Base-by-base conservation (phyloP, 2,797 vertebrate genomes). In the Typhlichthys subterraneus region DNA sequence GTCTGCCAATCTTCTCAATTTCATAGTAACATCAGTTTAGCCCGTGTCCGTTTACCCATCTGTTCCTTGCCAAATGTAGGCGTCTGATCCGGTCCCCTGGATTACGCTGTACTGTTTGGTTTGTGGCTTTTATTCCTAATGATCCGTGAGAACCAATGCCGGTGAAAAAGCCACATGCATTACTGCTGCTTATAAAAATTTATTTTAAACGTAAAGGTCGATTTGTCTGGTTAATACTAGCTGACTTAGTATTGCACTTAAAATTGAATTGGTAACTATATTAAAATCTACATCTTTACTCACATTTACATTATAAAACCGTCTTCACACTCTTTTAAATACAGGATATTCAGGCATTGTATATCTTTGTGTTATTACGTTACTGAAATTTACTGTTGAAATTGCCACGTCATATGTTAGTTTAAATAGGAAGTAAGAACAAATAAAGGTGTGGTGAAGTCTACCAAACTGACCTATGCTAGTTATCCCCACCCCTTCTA, bases 401-500 rank as follows among this genome's bases (percentile, higher is more conserved):
- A 19, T 62, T 85, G 86, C 86, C 85, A 90, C 88, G 85, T 88
- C 82, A 76, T 59, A 61, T 33, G 0, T 73, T 63, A 0, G 46
- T 62, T 62, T 63, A 47, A 70, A 53, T 38, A 64, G 48, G 64
- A 72, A 59, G 63, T 51, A 42, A 64, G 45, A 55, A 61, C 76
- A 89, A 89, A 91, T 65, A 87, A 66, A 84, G 89, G 86, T 88
- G 89, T 86, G 87, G 80, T 76, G 3, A 67, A 55, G 19, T 69
- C 45, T 61, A 65, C 65, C 47, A 45, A 57, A 42, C 53, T 54
- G 6, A 48, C 52, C 45, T 31, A 46, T 12, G 46, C 50, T 53
- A 59, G 31, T 29, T 61, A 67, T 60, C 63, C 14, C 59, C 15
- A 48, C 17, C 31, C 23, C n/a, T 7, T 55, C 23, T 38, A 13